Percentiles rank a stretch among this genome's conserved stretches.
These are phyloP conservation scores for Oreochromis mossambicus DNA, from an alignment of 2,797 vertebrate species.

Conservation along the genomic window DNA sequence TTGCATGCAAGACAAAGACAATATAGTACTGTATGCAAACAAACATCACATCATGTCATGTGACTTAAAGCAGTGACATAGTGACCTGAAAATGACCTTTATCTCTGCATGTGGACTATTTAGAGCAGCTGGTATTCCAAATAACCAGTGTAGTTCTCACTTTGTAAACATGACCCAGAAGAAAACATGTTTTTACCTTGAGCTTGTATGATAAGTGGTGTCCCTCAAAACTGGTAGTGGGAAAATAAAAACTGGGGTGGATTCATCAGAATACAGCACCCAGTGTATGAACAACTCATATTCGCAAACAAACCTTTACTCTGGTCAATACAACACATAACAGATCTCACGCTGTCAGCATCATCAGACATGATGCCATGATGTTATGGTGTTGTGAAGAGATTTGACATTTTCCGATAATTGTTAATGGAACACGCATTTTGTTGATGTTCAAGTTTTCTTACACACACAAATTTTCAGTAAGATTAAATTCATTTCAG, in stretches of 20 bases:
- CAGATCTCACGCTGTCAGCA: neutral
- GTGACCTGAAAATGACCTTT: conserved; percentile 41
- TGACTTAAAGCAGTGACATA: conserved; percentile 24
- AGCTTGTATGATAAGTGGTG: neutral
- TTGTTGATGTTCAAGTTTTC: neutral
- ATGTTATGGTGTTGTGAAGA: neutral
- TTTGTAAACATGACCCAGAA: neutral
- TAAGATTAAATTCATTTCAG: neutral
- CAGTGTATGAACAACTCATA: neutral
- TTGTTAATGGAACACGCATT: too few species aligned
- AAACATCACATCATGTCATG: conserved; percentile 45
- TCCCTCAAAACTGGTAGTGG: neutral
- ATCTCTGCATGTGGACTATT: neutral
- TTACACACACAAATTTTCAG: neutral
- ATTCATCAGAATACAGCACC: neutral
- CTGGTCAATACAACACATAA: neutral
- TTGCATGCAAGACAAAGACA: conserved; percentile 30
- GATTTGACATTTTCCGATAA: neutral
- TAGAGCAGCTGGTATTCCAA: neutral
- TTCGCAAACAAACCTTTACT: neutral
- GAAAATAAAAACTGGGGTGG: neutral
- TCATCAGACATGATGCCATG: neutral
- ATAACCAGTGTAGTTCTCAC: neutral
- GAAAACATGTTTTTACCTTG: neutral
- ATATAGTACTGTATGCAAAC: conserved; percentile 25